Evolutionary conservation across 2,797 vertebrate species (phyloP).

Genomic region (Phoebastria nigripes): DNA sequence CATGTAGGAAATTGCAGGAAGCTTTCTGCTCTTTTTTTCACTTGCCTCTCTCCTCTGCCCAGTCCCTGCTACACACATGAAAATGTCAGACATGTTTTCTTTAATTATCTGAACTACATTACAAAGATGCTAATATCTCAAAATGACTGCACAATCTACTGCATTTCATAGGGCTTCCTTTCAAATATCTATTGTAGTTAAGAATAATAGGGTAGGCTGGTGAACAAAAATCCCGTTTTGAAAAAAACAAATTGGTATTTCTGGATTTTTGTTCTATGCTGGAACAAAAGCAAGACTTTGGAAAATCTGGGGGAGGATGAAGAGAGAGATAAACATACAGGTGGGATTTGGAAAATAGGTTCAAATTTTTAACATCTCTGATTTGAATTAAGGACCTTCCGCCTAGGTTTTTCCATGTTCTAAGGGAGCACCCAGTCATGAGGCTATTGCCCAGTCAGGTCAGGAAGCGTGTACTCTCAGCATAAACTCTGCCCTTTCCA

Average conservation of each 20-base stretch:
- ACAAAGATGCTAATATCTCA: background rate
- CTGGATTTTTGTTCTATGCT: background rate
- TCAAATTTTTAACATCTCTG: background rate
- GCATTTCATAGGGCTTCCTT: background rate
- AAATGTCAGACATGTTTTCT: background rate
- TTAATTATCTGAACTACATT: background rate
- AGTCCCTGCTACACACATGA: background rate
- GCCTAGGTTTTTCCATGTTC: background rate
- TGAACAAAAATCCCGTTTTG: background rate
- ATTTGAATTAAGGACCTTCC: background rate
- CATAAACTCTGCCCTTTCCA: background rate
- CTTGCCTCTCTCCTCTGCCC: background rate
- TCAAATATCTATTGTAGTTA: background rate
- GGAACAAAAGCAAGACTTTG: background rate
- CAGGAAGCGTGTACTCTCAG: background rate
- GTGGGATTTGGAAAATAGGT: background rate
- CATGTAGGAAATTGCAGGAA: background rate
- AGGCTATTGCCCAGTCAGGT: background rate
- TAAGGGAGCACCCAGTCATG: background rate
- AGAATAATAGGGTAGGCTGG: background rate
- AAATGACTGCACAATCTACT: background rate
- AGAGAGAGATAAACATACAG: background rate
- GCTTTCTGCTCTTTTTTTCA: background rate
- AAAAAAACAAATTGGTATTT: background rate
- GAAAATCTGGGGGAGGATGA: background rate